Percentiles rank a stretch among this genome's conserved stretches.
Evolutionary conservation across 2,113 vertebrate species (phyloP).

Genomic region (Turdus rufiventris): DNA sequence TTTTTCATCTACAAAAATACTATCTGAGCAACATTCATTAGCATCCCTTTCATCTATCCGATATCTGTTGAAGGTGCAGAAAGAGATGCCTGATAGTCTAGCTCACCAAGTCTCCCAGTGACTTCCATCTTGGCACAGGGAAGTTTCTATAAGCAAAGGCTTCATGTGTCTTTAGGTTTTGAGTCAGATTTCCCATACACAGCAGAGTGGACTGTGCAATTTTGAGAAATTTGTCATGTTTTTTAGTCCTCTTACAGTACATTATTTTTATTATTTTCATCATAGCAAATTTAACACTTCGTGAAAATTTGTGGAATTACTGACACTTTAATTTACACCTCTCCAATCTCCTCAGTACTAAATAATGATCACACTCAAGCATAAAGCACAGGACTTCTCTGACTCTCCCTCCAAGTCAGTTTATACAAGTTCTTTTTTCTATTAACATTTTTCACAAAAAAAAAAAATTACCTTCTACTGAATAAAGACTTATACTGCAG

Average conservation of each 20-base stretch:
- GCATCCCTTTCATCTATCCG: slow-evolving; percentile 1
- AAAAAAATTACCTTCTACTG: not conserved
- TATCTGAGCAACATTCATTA: not conserved
- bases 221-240: not conserved
- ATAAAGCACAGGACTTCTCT: not conserved
- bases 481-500: slow-evolving; percentile 9
- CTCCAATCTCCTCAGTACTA: not conserved
- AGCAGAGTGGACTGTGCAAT: not conserved
- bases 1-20: not conserved
- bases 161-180: not conserved
- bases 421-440: not conserved
- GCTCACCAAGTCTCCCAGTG: not conserved
- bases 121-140: not conserved
- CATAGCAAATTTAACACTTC: not conserved
- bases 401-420: not conserved
- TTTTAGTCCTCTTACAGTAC: not conserved
- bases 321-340: not conserved
- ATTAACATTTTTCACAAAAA: not conserved
- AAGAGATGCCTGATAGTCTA: not conserved
- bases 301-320: not conserved
- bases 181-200: not conserved
- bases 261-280: not conserved
- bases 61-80: not conserved
- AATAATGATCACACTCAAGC: not conserved
- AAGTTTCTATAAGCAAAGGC: not conserved